Evolutionary conservation across 2,797 vertebrate species (phyloP).

Genomic region (Chromobotia macracanthus): DNA sequence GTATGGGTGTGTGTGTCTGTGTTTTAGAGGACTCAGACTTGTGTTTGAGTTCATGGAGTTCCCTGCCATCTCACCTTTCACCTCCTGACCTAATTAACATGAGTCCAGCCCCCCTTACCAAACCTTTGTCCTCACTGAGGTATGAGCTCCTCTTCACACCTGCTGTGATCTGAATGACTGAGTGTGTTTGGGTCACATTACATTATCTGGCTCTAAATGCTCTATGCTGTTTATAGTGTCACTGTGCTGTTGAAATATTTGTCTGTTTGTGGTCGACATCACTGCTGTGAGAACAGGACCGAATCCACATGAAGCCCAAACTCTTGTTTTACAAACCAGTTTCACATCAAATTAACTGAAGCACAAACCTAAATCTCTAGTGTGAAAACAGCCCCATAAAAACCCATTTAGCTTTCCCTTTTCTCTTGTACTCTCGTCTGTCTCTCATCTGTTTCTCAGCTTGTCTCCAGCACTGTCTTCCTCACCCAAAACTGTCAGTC

Average conservation of each 20-base stretch:
- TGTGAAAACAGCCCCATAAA: too few relatives aligned
- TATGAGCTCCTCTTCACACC: slow-evolving; percentile 53
- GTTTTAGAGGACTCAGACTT: slow-evolving; percentile 68
- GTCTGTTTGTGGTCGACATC: too few relatives aligned
- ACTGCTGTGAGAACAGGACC: too few relatives aligned
- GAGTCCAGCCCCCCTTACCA: slow-evolving; percentile 53
- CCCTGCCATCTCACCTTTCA: slow-evolving; percentile 72
- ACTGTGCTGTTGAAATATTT: too few relatives aligned
- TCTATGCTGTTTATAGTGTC: too few relatives aligned
- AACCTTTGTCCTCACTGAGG: slow-evolving; percentile 55
- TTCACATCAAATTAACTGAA: background rate
- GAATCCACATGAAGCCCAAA: too few relatives aligned
- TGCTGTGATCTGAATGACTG: slow-evolving; percentile 2
- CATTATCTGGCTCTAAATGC: too few relatives aligned
- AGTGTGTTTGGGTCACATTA: too few relatives aligned
- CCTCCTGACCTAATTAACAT: slow-evolving; percentile 72
- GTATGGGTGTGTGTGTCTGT: slow-evolving; percentile 33
- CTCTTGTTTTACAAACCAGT: too few relatives aligned
- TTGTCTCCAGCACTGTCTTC: slow-evolving; percentile 61
- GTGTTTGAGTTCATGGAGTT: slow-evolving; percentile 73
- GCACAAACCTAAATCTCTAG: too few relatives aligned
- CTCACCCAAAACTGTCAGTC: slow-evolving; percentile 70
- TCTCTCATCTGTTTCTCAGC: slow-evolving; percentile 4
- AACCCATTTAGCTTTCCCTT: background rate
- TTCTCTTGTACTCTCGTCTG: background rate